Evolutionary conservation across 1,140 invertebrate species (phyloP), one percentile per base, ranked within the genome.

Genomic region (Heliconius melpomene): DNA sequence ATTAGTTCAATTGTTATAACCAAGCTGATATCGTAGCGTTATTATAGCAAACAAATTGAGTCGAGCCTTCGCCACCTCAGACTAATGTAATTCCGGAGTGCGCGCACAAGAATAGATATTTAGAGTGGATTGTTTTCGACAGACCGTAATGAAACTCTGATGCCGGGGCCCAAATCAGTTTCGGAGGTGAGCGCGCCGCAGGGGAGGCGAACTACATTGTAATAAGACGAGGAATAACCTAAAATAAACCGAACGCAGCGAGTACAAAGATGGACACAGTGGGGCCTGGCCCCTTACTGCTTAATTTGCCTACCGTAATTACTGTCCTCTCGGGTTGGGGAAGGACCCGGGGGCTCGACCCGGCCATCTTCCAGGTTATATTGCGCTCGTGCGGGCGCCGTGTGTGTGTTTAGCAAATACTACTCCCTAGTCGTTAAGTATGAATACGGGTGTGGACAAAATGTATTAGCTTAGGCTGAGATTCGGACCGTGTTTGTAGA

Each of bases 261-360:
- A 82, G 88, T 87, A 93, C 90, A 93, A 91, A 92, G 91, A 94
- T 92, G 92, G 92, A 94, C 93, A 93, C 87, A 88, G 89, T 87
- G 84, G 87, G 89, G 82, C 85, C 86, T 83, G 87, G 87, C 88
- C 93, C 92, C 93, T 94, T 90, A 94, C 93, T 94, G 94, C 94
- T 95, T 94, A 94, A 95, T 95, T 95, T 95, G 94, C 94, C 93
- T 94, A 93, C 94, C 93, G 93, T 94, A 95, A 95, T 95, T 95
- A 94, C 94, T 95, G 91, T 93, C 93, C 92, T 94, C 90, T 90
- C 86, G 91, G 92, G 89, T 89, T 87, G 86, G 91, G 90, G 89
- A 87, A 91, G 86, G 86, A 89, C 87, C 91, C 90, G 82, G 85
- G 89, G 91, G 88, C 89, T 88, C 88, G 90, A 90, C 90, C 90